phyloP scores from a whole-genome alignment of 2,797 vertebrate species.

The Buphagus erythrorhynchus region DNA sequence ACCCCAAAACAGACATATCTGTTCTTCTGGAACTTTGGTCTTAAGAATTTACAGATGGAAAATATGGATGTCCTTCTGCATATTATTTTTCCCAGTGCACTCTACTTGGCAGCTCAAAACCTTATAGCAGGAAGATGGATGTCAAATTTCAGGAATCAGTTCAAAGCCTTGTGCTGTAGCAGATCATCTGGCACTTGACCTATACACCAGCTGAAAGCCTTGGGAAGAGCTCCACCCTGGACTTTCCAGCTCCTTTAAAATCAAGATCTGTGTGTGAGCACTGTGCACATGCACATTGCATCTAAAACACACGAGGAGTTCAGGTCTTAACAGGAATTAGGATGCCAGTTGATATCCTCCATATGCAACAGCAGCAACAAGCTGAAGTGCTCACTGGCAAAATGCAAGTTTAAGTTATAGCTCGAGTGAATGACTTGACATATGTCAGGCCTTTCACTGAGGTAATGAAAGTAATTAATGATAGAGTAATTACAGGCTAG shows the following conservation, averaged over 20 bases:
- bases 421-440: background rate
- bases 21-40: background rate
- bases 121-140: background rate
- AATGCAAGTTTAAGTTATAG: background rate
- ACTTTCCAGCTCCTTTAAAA: background rate
- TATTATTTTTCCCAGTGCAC: slow-evolving; percentile 24
- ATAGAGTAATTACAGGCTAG: background rate
- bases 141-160: background rate
- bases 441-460: background rate
- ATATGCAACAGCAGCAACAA: background rate
- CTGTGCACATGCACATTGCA: background rate
- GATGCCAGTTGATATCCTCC: background rate
- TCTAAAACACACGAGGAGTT: background rate
- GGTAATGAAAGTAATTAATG: background rate
- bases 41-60: slow-evolving; percentile 42
- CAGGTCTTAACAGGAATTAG: background rate
- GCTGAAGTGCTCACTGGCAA: background rate
- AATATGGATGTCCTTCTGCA: background rate
- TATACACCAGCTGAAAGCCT: background rate
- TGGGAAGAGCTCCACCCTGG: background rate
- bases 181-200: slow-evolving; percentile 4
- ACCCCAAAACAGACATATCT: background rate
- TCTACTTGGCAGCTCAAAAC: slow-evolving; percentile 14
- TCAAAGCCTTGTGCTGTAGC: slow-evolving; percentile 2
- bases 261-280: background rate